Percentiles rank a stretch among this genome's conserved stretches.
Evolutionary conservation across 1,140 invertebrate species (phyloP).

Genomic region (Ips typographus): DNA sequence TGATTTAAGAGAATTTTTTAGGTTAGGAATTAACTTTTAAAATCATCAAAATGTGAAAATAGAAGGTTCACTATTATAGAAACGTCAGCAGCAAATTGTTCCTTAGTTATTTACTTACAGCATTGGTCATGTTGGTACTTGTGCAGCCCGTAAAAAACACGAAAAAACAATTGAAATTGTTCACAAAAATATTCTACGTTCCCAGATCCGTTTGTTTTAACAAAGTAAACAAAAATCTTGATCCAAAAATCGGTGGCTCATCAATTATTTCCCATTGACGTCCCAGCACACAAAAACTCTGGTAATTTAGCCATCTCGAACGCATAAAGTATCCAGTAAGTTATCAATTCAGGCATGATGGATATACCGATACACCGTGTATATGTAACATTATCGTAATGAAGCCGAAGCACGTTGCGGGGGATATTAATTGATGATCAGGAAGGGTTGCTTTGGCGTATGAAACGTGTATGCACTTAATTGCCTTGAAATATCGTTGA

Average conservation of each 20-base stretch:
- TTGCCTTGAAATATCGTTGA: slow-evolving; percentile 3
- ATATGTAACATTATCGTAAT: slow-evolving; percentile 5
- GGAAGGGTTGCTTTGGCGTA: background rate
- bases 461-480: slow-evolving; percentile 8
- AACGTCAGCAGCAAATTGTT: no score
- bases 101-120: no score
- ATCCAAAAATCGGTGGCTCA: background rate
- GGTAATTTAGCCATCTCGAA: background rate
- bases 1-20: no score
- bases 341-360: slow-evolving; percentile 5
- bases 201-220: no score
- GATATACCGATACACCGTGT: slow-evolving; percentile 7
- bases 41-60: no score
- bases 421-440: slow-evolving; percentile 10
- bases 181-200: no score
- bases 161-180: no score
- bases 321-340: slow-evolving; percentile 3
- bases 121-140: no score
- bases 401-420: slow-evolving; percentile 1
- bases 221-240: background rate
- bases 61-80: no score
- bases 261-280: background rate
- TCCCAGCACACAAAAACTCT: background rate
- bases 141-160: no score
- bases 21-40: no score